Base-by-base conservation (phyloP, 2,888 invertebrate species). In the Rhodophaea formosa region DNA sequence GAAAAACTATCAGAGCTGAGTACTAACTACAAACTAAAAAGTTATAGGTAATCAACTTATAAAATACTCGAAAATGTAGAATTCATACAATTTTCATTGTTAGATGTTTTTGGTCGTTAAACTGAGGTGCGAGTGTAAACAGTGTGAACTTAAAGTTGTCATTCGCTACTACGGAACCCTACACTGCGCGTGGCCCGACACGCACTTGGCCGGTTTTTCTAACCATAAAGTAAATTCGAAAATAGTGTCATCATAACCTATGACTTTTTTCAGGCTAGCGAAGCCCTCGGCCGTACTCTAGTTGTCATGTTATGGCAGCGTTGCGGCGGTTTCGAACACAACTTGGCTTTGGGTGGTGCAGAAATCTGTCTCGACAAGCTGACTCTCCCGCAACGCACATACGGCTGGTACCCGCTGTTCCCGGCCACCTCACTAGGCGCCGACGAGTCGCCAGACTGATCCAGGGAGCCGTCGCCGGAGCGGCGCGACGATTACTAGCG, bases 221-320 rank as follows among this genome's bases (percentile, higher is more conserved):
- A 23, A 23, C 23, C 23, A 23, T 23, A 23, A 23, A 23, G 23
- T 23, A 23, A 2, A 23, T 23, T 23, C n/a, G 23, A 23, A 23
- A 23, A 23, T 23, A 23, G 23, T 23, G 5, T 35, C 39, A 39
- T 39, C 10, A 6, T 42, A 51, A 56, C 57, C 15, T 12, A 30
- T 15, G 30, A 15, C 7, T 29, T 14, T 12, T 32, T 35, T 39
- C 70, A 94, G 93, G 94, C 95, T 14, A 94, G 93, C 72, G 96
- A 96, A 78, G 94, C 95, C 0, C 92, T 95, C 29, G 96, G 96
- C 0, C 94, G 97, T 58, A 95, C 95, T 62, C 92, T 98, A 65
- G 94, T 97, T 67, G 96, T 97, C 56, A 97, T 97, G 96, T 93
- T 98, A 53, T 98, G 98, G 97, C 97, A 97, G 77, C 94, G 96